A percentile compares a stretch with the other conserved stretches of the same genome.
phyloP scores from a whole-genome alignment of 2,113 vertebrate genomes.

The Solenodon paradoxus region DNA sequence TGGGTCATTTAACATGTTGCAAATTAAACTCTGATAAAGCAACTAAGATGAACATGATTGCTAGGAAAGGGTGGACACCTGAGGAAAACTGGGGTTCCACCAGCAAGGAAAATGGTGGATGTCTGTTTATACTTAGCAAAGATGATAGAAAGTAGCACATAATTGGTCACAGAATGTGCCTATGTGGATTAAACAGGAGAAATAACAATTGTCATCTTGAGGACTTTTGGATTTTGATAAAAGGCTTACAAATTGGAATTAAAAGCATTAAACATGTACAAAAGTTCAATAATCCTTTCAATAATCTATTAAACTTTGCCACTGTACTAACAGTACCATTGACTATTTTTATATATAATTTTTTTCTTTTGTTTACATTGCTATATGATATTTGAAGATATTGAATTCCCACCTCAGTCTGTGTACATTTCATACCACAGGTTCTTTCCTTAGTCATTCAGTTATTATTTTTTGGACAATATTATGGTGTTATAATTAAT shows the following conservation, averaged over 20 bases:
- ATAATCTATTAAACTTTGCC: neutral
- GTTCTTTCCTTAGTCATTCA: neutral
- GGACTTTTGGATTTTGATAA: neutral
- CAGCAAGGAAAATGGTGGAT: neutral
- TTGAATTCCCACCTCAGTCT: too few relatives aligned
- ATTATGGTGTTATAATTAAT: neutral
- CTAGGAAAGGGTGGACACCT: neutral
- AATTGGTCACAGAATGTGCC: neutral
- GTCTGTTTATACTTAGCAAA: neutral
- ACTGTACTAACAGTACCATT: neutral
- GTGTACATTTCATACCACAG: too few relatives aligned
- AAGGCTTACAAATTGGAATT: neutral
- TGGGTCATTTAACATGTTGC: neutral
- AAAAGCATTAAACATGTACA: neutral
- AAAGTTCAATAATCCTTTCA: neutral
- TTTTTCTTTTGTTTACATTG: too few relatives aligned
- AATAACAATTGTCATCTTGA: neutral
- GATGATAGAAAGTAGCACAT: neutral
- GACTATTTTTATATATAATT: too few relatives aligned
- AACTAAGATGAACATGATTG: neutral
- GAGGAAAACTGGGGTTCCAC: neutral
- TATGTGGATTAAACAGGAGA: neutral
- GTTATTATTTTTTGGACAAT: neutral
- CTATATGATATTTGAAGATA: too few relatives aligned
- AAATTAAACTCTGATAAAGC: neutral